These are phyloP conservation scores for Onthophagus sagittarius DNA, from an alignment of 2,888 invertebrate genomes.

Conservation along the genomic window DNA sequence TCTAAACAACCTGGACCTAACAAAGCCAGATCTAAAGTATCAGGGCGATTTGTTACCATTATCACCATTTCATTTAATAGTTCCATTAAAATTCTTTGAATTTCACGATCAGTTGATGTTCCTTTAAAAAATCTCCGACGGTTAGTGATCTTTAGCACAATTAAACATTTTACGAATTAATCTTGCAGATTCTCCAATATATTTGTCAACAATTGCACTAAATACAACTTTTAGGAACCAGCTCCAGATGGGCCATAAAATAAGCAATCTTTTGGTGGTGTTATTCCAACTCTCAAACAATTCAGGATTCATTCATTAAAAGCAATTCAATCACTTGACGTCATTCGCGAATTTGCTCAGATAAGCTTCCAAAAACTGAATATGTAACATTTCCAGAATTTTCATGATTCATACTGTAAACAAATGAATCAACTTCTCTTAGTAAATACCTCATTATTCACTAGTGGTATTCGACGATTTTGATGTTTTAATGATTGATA, in stretches of 20 bases:
- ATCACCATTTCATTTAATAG: conserved; percentile 99
- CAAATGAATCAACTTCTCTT: conserved; percentile 96
- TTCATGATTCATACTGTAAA: conserved; percentile 99
- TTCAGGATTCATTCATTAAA: conserved; percentile 93
- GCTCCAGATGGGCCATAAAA: conserved; percentile 98
- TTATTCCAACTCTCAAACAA: conserved; percentile 97
- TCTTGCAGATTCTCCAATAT: conserved; percentile 98
- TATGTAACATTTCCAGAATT: conserved; percentile 97
- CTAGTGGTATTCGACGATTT: too few species aligned
- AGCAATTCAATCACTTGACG: conserved; percentile 98
- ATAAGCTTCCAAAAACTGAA: conserved; percentile 92
- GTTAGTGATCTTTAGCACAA: conserved; percentile 98
- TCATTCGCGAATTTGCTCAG: conserved; percentile 96
- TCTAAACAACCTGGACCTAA: conserved; percentile 95
- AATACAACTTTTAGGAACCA: conserved; percentile 97
- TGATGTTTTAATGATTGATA: too few species aligned
- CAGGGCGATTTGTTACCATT: conserved; percentile 99
- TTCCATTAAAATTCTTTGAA: conserved; percentile 98
- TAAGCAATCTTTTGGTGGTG: conserved; percentile 97
- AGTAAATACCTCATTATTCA: conserved; percentile 97
- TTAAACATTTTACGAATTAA: conserved; percentile 99
- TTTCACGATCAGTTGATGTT: conserved; percentile 98
- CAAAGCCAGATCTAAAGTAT: conserved; percentile 96
- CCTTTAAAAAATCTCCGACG: conserved; percentile 97
- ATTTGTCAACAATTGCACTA: conserved; percentile 99